Base-by-base conservation (phyloP, 1,140 invertebrate genomes). In the Lanistes nyassanus region DNA sequence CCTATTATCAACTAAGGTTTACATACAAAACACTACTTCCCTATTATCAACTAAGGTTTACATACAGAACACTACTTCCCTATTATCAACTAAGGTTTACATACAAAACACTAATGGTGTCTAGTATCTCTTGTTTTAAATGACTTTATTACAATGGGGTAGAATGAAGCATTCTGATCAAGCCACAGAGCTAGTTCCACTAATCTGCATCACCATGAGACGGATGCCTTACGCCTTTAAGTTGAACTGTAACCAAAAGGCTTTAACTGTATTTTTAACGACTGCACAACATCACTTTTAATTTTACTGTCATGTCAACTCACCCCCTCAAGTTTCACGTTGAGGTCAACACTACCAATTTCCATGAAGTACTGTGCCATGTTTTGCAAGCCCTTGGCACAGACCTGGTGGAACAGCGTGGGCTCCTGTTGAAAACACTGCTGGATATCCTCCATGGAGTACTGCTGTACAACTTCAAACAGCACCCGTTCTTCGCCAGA, bases 281-380 rank as follows among this genome's bases (percentile, higher is more conserved):
- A n/a, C n/a, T n/a, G n/a, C n/a, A 53, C 51, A 13, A 23, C 13
- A 13, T 53, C 51, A 53, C 51, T 11, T 53, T 13, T 53, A 53
- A 13, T 13, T 53, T 13, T 53, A 53, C 23, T 13, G 13, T 13
- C 51, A 31, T 60, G 29, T 60, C n/a, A 16, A 1, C 56, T 60
- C n/a, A 72, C 70, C 55, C 70, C 70, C 26, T 72, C 70, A 53
- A 29, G 31, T n/a, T 72, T n/a, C 2, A 56, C 55, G 21, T 16
- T 7, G 13, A 37, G 56, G 36, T 72, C 37, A 11, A 72, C 29
- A 21, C 9, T 6, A 9, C 11, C 56, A 5, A 7, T 23, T 16
- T 42, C 11, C 19, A 42, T 19, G 13, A 60, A 11, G 1, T 36
- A 42, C 3, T 19, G 0, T 23, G 37, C 55, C 1, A 37, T n/a